Evolutionary conservation across 2,888 invertebrate genomes (phyloP), one percentile per base, ranked within the genome.

Genomic region (Stenodera caucasica): DNA sequence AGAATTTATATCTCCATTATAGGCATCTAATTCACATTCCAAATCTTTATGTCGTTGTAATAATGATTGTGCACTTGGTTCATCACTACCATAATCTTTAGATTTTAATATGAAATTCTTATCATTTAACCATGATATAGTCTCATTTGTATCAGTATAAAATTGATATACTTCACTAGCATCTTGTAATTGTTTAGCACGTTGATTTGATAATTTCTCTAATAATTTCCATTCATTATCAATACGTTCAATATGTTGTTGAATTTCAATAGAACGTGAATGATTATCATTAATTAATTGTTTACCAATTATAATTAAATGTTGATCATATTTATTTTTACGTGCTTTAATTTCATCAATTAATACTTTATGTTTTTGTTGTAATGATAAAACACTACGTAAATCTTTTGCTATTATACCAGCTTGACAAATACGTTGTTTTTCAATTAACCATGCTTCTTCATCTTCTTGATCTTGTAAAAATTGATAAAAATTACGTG

Each of bases 381-480:
- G 89, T 56, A 97, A 82, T 33, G 94, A 93, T 32, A 93, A 84
- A 6, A 97, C 95, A 0, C 93, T 95, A 56, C 94, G 86, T 50
- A 98, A 82, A 80, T 99, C 98, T 80, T 96, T 97, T 1, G 96
- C 96, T 0, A 92, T 89, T 26, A 96, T 91, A n/a, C 92, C 93
- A 0, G 96, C 90, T 75, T 92, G 91, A 78, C 97, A 96, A 63
- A 97, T 91, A 5, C 94, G 85, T 78, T 96, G 94, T 77, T 96
- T 96, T 77, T 99, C 98, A 0, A 92, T 88, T 57, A 98, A 84
- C 98, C 98, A 98, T 0, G 94, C 90, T 82, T 98, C 97, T 80
- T 98, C 98, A 73, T 98, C 98, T 72, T 98, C 98, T 72, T 96
- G 92, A 77, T 98, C 98, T 80, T 97, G 96, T 60, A 97, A 82